Percentiles rank a stretch among this genome's conserved stretches.
Conservation (phyloP, 2,113 vertebrate species). For the Gobiocypris rarus region DNA sequence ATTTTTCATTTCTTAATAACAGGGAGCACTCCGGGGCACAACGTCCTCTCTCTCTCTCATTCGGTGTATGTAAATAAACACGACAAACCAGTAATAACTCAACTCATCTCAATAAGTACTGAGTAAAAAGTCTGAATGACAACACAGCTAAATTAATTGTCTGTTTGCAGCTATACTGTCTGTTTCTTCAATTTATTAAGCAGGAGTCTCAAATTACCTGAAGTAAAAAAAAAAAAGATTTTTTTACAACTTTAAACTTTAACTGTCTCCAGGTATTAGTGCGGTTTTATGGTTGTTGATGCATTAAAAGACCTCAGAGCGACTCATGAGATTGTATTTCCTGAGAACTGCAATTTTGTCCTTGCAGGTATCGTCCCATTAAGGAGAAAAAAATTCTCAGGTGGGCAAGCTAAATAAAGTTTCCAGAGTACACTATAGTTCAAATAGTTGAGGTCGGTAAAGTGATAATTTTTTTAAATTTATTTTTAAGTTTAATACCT, state of each 20-base stretch:
- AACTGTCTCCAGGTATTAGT: background rate
- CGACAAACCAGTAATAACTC: conserved; percentile 19
- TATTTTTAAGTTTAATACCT: too few species aligned
- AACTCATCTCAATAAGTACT: background rate
- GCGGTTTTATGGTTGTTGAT: background rate
- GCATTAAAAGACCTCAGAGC: background rate
- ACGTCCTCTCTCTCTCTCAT: conserved; percentile 6
- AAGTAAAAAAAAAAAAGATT: too few species aligned
- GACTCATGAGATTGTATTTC: background rate
- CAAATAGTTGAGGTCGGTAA: too few species aligned
- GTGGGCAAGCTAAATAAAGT: too few species aligned
- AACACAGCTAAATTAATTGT: conserved; percentile 10
- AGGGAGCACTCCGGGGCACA: conserved; percentile 21
- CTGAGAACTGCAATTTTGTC: background rate
- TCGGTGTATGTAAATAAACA: conserved; percentile 18
- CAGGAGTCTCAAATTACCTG: background rate
- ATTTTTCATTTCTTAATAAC: conserved; percentile 48
- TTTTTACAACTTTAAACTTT: background rate
- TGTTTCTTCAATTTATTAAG: conserved; percentile 7
- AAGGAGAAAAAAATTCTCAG: background rate
- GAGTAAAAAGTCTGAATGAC: background rate
- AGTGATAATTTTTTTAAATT: too few species aligned
- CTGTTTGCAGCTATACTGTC: background rate
- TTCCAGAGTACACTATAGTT: too few species aligned
- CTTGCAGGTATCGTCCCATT: background rate